Percentiles rank a stretch among this genome's conserved stretches.
Evolutionary conservation across 1,140 invertebrate genomes (phyloP).

Genomic region (Ylistrum balloti): DNA sequence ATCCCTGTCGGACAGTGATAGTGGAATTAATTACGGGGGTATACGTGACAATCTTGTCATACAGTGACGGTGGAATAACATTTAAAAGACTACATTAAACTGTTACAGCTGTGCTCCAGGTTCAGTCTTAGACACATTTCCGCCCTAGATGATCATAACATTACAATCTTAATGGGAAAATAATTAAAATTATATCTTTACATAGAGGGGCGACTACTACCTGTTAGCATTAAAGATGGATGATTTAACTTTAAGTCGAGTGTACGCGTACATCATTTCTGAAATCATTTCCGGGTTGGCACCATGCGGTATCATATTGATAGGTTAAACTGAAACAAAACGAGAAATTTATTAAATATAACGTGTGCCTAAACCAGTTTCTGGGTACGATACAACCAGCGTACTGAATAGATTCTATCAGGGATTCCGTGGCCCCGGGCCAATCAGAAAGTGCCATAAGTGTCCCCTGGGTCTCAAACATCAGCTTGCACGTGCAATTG

Average conservation of each 20-base stretch:
- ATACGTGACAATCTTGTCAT: too few species aligned
- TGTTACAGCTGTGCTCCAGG: neutral
- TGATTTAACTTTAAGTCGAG: neutral
- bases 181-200: neutral
- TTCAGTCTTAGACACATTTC: neutral
- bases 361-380: neutral
- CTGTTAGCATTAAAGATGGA: neutral
- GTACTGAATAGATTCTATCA: neutral
- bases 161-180: neutral
- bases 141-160: neutral
- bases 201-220: neutral
- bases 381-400: neutral
- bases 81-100: too few species aligned
- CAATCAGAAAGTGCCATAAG: too few species aligned
- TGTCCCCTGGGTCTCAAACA: too few species aligned
- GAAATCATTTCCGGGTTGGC: neutral
- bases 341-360: neutral
- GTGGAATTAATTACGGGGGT: too few species aligned
- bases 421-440: neutral
- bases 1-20: neutral
- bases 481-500: too few species aligned
- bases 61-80: too few species aligned
- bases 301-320: neutral
- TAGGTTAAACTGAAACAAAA: neutral
- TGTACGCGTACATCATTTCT: neutral